Base-by-base conservation (phyloP, 2,113 vertebrate genomes). In the Anolis sagrei region DNA sequence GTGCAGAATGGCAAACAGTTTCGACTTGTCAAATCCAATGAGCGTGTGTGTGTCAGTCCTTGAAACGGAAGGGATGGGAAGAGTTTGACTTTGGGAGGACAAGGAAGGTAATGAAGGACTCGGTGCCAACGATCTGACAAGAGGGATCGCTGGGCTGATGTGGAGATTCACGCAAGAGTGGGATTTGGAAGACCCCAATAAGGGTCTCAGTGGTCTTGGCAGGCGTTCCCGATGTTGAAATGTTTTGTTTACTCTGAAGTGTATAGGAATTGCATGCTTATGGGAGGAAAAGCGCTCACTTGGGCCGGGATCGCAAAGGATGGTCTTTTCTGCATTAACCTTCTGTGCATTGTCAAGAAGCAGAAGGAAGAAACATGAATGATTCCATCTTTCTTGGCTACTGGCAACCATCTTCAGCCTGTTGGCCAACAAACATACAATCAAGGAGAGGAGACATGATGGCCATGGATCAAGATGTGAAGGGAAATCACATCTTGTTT, bases 61-160 rank as follows among this genome's bases (percentile, higher is more conserved):
- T 62, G 83, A 89, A 81, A 79, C 86, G 51, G 4, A 14, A n/a
- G 58, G 76, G 51, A 69, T 48, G 25, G 39, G 70, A 11, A 2
- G 0, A 2, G 62, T 29, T 88, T 90, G 87, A 91, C 83, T 49
- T 79, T 74, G 72, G 58, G 85, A 86, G 93, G 91, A 91, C 81
- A 68, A 82, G 32, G 85, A 93, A 93, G 86, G 86, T 93, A 89
- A 92, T 80, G 82, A 93, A 79, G 74, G 86, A 87, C 83, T 87
- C 18, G 58, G 68, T 83, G 92, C 94, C 94, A 95, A 83, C 72
- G 89, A 92, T 89, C 91, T 93, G 94, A 94, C 94, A 93, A 90
- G 66, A 75, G 86, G 84, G 84, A 89, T 93, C 87, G 86, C 83
- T 23, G 83, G 88, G 80, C 86, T 87, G 83, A 90, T 91, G 36